Percentiles rank a stretch among this genome's conserved stretches.
These are phyloP conservation scores for Budorcas taxicolor DNA, from an alignment of 2,113 vertebrate species.

Conservation along the genomic window DNA sequence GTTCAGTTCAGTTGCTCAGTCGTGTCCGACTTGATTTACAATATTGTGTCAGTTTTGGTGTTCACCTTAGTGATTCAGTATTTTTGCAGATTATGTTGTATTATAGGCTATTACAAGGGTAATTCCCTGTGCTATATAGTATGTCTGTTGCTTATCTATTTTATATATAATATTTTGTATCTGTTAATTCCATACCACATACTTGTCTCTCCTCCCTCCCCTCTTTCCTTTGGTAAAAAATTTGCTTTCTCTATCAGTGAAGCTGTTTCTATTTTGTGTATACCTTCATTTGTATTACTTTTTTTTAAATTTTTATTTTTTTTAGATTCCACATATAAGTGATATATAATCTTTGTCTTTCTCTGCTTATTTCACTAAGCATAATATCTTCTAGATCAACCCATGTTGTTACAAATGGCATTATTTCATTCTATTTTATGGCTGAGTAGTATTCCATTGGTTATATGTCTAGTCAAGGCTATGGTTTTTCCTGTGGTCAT, in stretches of 20 bases:
- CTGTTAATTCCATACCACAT: neutral
- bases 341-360: neutral
- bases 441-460: neutral
- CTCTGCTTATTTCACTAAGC: neutral
- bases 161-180: neutral
- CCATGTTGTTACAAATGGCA: neutral
- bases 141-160: neutral
- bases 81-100: neutral
- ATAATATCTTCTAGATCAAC: neutral
- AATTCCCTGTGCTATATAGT: neutral
- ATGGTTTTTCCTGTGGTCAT: too few relatives aligned
- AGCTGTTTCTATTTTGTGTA: neutral
- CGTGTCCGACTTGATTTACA: neutral
- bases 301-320: too few relatives aligned
- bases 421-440: neutral
- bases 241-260: neutral
- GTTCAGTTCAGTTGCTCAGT: too few relatives aligned
- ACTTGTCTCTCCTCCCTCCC: neutral
- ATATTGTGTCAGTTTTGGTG: neutral
- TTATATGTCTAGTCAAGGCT: neutral
- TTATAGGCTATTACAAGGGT: neutral
- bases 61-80: neutral
- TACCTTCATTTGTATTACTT: neutral
- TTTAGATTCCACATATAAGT: neutral
- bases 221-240: neutral